These are phyloP conservation scores for Hydrozoanthus tunicans DNA, from an alignment of 64 coral and sea anemone genomes.

Conservation along the genomic window DNA sequence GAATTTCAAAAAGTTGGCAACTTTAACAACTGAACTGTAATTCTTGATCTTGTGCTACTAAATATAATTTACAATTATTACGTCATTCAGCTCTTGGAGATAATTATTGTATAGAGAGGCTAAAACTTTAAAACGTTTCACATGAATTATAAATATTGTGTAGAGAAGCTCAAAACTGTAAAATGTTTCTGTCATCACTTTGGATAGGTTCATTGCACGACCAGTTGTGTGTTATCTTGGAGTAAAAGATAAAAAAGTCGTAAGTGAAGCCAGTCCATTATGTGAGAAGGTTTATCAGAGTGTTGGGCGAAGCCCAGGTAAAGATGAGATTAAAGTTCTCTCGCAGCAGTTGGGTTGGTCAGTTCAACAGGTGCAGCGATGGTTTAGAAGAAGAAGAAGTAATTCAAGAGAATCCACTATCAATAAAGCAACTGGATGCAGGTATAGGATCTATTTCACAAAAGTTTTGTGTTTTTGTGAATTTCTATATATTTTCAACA, in stretches of 20 bases:
- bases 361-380: constrained; percentile 69
- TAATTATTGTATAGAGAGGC: too few species aligned
- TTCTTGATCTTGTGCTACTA: too few species aligned
- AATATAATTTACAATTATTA: too few species aligned
- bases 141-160: too few species aligned
- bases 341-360: constrained; percentile 88
- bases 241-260: constrained; percentile 68
- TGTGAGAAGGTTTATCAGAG: constrained; percentile 88
- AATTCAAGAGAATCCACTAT: constrained; percentile 71
- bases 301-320: constrained; percentile 57
- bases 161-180: too few species aligned
- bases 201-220: constrained; percentile 76
- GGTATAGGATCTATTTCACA: constrained; percentile 5
- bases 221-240: constrained; percentile 74
- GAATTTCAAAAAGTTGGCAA: too few species aligned
- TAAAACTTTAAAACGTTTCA: too few species aligned
- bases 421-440: constrained; percentile 82
- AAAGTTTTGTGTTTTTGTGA: too few species aligned
- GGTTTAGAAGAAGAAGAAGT: constrained; percentile 75
- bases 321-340: constrained; percentile 60
- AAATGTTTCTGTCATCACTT: not conserved
- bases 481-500: too few species aligned
- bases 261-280: constrained; percentile 64
- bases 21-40: too few species aligned
- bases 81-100: too few species aligned